phyloP scores from a whole-genome alignment of 1,140 invertebrate genomes.

The Phortica variegata region DNA sequence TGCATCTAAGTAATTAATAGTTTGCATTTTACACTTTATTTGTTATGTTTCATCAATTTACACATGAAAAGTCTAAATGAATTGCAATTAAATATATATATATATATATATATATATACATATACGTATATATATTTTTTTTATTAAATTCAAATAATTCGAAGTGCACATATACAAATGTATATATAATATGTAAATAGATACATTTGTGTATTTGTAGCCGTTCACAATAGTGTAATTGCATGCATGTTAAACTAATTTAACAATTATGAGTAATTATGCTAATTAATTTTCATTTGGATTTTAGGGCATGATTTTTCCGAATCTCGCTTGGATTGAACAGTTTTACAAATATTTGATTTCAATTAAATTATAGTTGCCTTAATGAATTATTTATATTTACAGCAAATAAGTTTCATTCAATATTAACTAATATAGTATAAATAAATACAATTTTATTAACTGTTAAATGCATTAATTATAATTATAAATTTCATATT shows the following conservation, averaged over 20 bases:
- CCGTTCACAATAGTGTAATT: too few relatives aligned
- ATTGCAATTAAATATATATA: constrained; percentile 29
- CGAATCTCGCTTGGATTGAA: too few relatives aligned
- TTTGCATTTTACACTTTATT: constrained; percentile 27
- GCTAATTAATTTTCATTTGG: constrained; percentile 31
- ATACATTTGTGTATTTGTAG: constrained; percentile 8
- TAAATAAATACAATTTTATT: too few relatives aligned
- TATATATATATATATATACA: constrained; percentile 5
- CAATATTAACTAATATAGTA: constrained; percentile 13
- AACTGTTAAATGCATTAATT: too few relatives aligned
- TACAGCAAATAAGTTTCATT: not conserved
- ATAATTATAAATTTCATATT: too few relatives aligned
- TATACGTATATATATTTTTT: constrained; percentile 1
- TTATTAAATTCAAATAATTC: constrained; percentile 17
- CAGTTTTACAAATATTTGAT: too few relatives aligned
- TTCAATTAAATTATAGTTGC: too few relatives aligned
- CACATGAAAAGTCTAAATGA: constrained; percentile 37
- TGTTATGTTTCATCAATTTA: too few relatives aligned
- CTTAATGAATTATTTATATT: too few relatives aligned
- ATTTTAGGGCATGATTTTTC: constrained; percentile 8
- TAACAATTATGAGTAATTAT: constrained; percentile 39
- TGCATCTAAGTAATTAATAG: too few relatives aligned
- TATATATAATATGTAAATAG: constrained; percentile 2
- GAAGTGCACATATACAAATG: constrained; percentile 7
- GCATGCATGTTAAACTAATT: constrained; percentile 36